Evolutionary conservation across 2,888 invertebrate species (phyloP), one percentile per base, ranked within the genome.

Genomic region (Gerris lacustris): DNA sequence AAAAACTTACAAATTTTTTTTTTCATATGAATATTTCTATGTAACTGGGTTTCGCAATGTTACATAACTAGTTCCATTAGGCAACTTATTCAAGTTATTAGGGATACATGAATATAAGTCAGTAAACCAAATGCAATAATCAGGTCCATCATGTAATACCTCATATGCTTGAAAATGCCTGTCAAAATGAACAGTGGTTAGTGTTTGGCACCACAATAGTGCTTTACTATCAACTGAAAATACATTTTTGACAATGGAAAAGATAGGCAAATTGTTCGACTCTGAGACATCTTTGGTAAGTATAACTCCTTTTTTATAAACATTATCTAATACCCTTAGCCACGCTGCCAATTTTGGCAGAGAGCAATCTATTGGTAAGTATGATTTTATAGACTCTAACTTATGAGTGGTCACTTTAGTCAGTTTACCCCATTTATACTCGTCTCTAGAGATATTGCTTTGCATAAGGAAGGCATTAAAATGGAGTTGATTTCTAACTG

Each of bases 361-460:
- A n/a, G 1, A 4, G 5, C 2, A 2, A 11, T 55, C 5, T 1
- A 2, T 5, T 4, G 4, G 2, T 11, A 55, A 15, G 5, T 11
- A 55, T 2, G 2, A 2, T 15, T 55, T 9, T 2, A 55, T 55
- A 4, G 2, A 2, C 5, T 5, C 4, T 55, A 55, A 9, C 2
- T 4, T 1, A 2, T 1, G 15, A 4, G 1, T 55, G 2, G 55
- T 2, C 4, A 55, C 5, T 2, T 1, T 1, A 2, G 11, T 15
- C 2, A 1, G 15, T 11, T 55, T 55, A 4, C 55, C 55, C 55
- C 55, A 55, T 5, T 55, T 55, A 11, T 2, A 55, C 2, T 55
- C 55, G 15, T 55, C 15, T 2, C 2, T 1, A 9, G 1, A 4
- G 55, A 2, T 15, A 11, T 5, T 4, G 5, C 5, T 15, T 9